Evolutionary conservation across 2,797 vertebrate genomes (phyloP).

Genomic region (Clarias laeviceps): DNA sequence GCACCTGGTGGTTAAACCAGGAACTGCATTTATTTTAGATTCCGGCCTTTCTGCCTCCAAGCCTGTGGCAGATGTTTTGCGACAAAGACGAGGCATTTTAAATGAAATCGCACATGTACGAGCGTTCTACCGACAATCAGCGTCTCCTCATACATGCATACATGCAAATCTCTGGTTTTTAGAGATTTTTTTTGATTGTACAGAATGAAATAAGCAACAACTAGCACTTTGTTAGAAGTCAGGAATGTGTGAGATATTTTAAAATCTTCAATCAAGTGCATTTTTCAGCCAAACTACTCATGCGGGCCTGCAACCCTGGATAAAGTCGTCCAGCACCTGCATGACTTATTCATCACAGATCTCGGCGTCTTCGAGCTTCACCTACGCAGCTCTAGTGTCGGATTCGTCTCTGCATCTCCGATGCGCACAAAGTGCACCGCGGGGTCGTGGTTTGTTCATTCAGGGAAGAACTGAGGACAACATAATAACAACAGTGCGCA

Average conservation of each 20-base stretch:
- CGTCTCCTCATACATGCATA: not conserved
- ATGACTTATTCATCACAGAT: constrained; percentile 46
- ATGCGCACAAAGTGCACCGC: not conserved
- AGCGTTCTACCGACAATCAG: not conserved
- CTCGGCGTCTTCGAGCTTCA: not conserved
- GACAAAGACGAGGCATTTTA: not conserved
- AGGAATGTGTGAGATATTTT: not conserved
- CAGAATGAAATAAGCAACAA: not conserved
- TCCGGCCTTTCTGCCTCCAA: not conserved
- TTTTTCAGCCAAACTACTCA: not conserved
- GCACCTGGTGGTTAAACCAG: not conserved
- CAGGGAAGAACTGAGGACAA: not conserved
- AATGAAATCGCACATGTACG: not conserved
- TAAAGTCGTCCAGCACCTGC: not conserved
- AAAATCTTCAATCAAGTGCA: not conserved
- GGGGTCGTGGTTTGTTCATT: not conserved
- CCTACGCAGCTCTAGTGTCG: constrained; percentile 11
- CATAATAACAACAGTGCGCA: not conserved
- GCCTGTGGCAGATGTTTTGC: not conserved
- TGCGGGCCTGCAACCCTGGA: not conserved
- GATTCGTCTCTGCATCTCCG: constrained; percentile 28
- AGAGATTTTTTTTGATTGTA: not conserved
- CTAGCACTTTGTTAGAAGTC: not conserved
- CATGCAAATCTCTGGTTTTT: not conserved
- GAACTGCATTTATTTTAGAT: not conserved